These are phyloP conservation scores for Toxotes jaculatrix DNA, from an alignment of 2,113 vertebrate species.

Conservation along the genomic window DNA sequence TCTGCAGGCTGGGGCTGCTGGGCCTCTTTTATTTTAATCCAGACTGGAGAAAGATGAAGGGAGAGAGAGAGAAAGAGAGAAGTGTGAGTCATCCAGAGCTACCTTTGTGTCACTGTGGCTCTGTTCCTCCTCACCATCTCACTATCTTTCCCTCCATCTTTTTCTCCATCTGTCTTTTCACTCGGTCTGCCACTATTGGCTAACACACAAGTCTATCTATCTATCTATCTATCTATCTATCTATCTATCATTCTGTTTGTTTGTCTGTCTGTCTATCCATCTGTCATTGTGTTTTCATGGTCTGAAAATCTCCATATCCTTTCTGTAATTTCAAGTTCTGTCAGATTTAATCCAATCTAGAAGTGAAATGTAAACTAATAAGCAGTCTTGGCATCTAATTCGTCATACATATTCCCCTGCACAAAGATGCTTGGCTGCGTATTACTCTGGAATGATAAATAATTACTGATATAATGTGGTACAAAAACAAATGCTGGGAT, in stretches of 20 bases:
- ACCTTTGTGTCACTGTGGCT: slow-evolving; percentile 82
- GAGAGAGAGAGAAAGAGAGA: slow-evolving; percentile 43
- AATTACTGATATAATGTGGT: slow-evolving; percentile 74
- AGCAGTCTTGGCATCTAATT: slow-evolving; percentile 72
- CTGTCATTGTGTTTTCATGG: slow-evolving; percentile 18
- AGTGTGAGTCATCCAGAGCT: slow-evolving; percentile 84
- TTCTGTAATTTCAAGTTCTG: slow-evolving; percentile 53
- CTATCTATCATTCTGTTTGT: slow-evolving; percentile 53
- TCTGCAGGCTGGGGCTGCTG: slow-evolving; percentile 84
- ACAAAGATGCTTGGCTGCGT: slow-evolving; percentile 62
- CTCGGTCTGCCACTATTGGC: slow-evolving; percentile 20
- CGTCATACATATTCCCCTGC: slow-evolving; percentile 65
- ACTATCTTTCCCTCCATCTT: slow-evolving; percentile 61
- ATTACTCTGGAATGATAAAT: slow-evolving; percentile 70
- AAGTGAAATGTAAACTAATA: slow-evolving; percentile 73
- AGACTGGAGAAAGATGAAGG: slow-evolving; percentile 77
- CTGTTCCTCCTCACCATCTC: slow-evolving; percentile 69
- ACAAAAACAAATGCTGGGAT: slow-evolving; percentile 54
- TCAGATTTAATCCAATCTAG: slow-evolving; percentile 64
- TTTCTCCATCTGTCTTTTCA: slow-evolving; percentile 56
- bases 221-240: slow-evolving; percentile 46
- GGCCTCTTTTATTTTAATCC: slow-evolving; percentile 87
- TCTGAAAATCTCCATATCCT: slow-evolving; percentile 43
- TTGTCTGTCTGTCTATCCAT: slow-evolving; percentile 41
- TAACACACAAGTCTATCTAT: slow-evolving; percentile 33